These are phyloP conservation scores for Epinephelus moara DNA, from an alignment of 2,113 vertebrate species.

Conservation along the genomic window DNA sequence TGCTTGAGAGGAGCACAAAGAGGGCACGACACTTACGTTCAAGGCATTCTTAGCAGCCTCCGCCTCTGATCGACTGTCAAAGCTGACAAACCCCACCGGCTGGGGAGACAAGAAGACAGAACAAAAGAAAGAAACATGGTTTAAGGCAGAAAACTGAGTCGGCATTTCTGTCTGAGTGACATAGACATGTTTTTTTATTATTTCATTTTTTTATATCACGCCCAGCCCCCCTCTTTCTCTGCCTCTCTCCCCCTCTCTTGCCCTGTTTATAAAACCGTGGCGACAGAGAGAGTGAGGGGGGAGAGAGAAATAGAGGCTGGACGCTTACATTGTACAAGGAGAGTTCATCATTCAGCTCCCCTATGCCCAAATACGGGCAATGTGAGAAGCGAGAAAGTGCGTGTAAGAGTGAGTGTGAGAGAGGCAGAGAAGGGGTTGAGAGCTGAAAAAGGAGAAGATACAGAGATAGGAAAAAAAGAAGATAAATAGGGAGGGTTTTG, in stretches of 20 bases:
- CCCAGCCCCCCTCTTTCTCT: conserved; percentile 24
- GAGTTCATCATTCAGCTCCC: conserved; percentile 70
- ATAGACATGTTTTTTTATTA: conserved; percentile 68
- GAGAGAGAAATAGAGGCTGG: conserved; percentile 39
- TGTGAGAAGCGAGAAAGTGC: conserved; percentile 47
- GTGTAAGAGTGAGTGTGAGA: conserved; percentile 29
- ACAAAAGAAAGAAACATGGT: conserved; percentile 78
- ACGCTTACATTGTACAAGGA: conserved; percentile 59
- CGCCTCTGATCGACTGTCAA: conserved; percentile 95
- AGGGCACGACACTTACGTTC: conserved; percentile 89
- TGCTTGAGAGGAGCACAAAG: conserved; percentile 55
- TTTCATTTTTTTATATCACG: conserved; percentile 35
- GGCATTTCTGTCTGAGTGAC: conserved; percentile 81
- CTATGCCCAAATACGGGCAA: conserved; percentile 81
- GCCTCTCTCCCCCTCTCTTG: conserved; percentile 2
- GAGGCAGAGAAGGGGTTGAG: background rate
- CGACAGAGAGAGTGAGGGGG: conserved; percentile 23
- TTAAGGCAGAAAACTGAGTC: conserved; percentile 80
- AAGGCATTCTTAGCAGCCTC: conserved; percentile 97
- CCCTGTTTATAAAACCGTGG: conserved; percentile 66
- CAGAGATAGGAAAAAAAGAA: background rate
- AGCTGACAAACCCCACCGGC: conserved; percentile 99
- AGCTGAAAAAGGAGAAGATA: conserved; percentile 36
- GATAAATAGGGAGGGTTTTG: conserved; percentile 4
- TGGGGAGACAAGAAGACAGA: conserved; percentile 82